phyloP scores from a whole-genome alignment of 2,888 invertebrate species.

The Melanostoma scalare region DNA sequence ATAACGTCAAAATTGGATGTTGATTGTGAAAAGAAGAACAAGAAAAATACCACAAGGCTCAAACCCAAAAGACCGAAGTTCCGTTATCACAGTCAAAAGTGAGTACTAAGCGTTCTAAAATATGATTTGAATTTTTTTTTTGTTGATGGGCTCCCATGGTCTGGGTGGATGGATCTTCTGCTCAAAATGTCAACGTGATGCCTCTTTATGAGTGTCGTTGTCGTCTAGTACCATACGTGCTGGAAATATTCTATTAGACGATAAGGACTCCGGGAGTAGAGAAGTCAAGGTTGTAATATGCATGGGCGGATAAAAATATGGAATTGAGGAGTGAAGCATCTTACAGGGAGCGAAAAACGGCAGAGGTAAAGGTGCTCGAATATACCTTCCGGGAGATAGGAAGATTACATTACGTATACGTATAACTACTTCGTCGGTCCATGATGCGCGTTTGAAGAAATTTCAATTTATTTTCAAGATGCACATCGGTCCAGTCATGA shows the following conservation, averaged over 20 bases:
- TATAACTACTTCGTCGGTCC: not conserved
- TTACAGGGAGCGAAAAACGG: not conserved
- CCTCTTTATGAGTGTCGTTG: constrained; percentile 30
- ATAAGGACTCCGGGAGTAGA: constrained; percentile 26
- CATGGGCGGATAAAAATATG: constrained; percentile 22
- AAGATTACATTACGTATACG: constrained; percentile 3
- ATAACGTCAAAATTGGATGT: constrained; percentile 45
- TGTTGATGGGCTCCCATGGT: not conserved
- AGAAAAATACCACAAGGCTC: not conserved
- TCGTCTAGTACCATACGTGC: constrained; percentile 59
- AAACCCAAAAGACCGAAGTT: not conserved
- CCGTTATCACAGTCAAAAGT: constrained; percentile 42
- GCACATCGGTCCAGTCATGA: not conserved
- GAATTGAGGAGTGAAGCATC: constrained; percentile 25
- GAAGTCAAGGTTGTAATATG: constrained; percentile 29
- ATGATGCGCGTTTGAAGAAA: constrained; percentile 8
- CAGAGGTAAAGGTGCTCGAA: constrained; percentile 13
- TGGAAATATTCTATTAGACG: constrained; percentile 41
- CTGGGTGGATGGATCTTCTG: not conserved
- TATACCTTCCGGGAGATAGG: not conserved
- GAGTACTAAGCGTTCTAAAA: constrained; percentile 34
- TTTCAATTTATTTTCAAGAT: constrained; percentile 37
- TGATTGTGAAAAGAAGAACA: constrained; percentile 25
- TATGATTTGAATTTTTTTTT: constrained; percentile 16
- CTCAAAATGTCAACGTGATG: constrained; percentile 34